Base-by-base conservation (phyloP, 2,888 invertebrate species). In the Ochropacha duplaris region DNA sequence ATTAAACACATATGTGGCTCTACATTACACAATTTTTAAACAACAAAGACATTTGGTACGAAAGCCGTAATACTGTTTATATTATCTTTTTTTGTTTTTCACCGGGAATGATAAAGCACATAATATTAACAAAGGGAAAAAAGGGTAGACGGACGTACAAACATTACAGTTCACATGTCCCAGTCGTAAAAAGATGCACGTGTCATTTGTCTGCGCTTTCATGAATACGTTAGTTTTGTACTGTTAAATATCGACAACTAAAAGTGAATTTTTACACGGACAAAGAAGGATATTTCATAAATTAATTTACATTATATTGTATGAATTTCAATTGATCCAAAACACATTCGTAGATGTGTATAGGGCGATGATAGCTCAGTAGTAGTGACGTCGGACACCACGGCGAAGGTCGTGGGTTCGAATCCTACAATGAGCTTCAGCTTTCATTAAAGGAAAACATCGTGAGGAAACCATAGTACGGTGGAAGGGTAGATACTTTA, bases 161-260 rank as follows among this genome's bases (percentile, higher is more conserved):
- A 19, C 44, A 44, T 44, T 19, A 44, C 44, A 44, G 44, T 19
- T 44, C 44, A 44, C 44, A 19, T 44, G 44, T 44, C 9, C 44
- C 44, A 19, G 44, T 39, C 39, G 39, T 44, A 44, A 44, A 44
- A 44, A 44, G 44, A 44, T 19, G 19, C 44, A 44, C 44, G 44
- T 44, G 44, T 44, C 6, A 44, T 44, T 39, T 39, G 39, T 39
- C 39, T 39, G 16, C 39, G 39, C 39, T 39, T 39, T 39, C 16
- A 39, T 39, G 36, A 36, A 36, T 36, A 36, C 36, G 36, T 14
- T 36, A 14, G 36, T 36, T 36, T 36, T 36, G 36, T 14, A 36
- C 54, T 63, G 49, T 57, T 58, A 57, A 59, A 55, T n/a, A 50
- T 36, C n/a, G 36, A 36, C 26, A 26, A 6, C 26, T 26, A 26